Base-by-base conservation (phyloP, 2,113 vertebrate species). In the Chionodraco myersi region DNA sequence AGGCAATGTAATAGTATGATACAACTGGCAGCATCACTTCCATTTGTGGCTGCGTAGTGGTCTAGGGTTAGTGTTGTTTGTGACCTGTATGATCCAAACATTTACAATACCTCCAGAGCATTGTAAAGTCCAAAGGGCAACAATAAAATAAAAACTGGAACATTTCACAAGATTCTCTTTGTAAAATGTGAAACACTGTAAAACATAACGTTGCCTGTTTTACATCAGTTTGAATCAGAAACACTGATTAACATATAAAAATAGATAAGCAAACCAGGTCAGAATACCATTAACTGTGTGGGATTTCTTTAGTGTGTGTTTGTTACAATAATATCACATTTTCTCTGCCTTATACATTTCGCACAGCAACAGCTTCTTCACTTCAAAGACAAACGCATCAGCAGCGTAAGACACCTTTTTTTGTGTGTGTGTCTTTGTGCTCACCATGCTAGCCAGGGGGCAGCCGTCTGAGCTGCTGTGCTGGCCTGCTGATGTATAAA, bases 301-400 rank as follows among this genome's bases (percentile, higher is more conserved):
- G 6, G 7, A 13, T 12, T 47, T 13, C 13, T 7, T 73, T 10
- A 54, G 49, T 61, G 53, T 44, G 10, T 10, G 16, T 58, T 13
- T 63, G 48, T 74, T 1, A 70, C 57, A 64, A 15, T 21, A 10
- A 57, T n/a, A 7, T 52, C 1, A 23, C 1, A 56, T 49, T 34
- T 59, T 14, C 8, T 53, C 67, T 11, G 45, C 89, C 76, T 86
- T 53, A 94, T 98, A 67, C 95, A 97, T n/a, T 79, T 97, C 92
- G 94, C 96, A 0, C 97, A 97, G 84, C 96, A 97, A 69, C 97
- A 97, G 15, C 94, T 99, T 49, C 87, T 97, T 62, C 96, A 97
- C 92, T 95, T 97, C 70, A 98, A 99, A 66, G 96, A 95, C 86
- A 86, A 96, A 67, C 96, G 96, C 88, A 83, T 96, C 82, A 96